phyloP scores from a whole-genome alignment of 1,140 invertebrate genomes.

The Camponotus pennsylvanicus region DNA sequence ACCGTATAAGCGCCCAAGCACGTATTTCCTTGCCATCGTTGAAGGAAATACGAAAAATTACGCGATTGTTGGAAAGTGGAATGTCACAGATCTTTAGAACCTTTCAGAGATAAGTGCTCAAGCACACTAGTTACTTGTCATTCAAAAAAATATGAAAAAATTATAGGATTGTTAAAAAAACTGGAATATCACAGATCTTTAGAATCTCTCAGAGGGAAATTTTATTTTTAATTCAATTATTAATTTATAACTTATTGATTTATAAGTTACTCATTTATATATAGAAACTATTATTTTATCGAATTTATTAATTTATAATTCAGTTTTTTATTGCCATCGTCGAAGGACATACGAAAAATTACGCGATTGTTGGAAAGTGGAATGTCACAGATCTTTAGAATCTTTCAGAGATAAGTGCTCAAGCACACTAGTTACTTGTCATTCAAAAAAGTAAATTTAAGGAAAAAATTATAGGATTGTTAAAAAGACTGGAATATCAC shows the following conservation, averaged over 20 bases:
- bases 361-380: background rate
- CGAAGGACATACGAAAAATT: background rate
- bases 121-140: too few species aligned
- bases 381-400: background rate
- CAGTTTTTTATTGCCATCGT: background rate
- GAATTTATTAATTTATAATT: too few species aligned
- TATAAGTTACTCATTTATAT: too few species aligned
- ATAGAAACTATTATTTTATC: too few species aligned
- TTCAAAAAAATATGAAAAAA: too few species aligned
- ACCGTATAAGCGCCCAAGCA: constrained; percentile 58
- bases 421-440: too few species aligned
- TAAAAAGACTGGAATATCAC: too few species aligned
- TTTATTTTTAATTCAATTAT: background rate
- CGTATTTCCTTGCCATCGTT: constrained; percentile 51
- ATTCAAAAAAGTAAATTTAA: too few species aligned
- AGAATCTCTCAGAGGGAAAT: background rate
- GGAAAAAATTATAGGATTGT: too few species aligned
- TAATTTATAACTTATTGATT: too few species aligned
- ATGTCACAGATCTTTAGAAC: background rate
- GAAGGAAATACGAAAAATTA: background rate
- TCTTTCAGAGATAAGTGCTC: background rate
- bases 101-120: background rate
- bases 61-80: background rate
- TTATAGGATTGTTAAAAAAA: too few species aligned
- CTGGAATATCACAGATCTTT: too few species aligned